Evolutionary conservation across 2,113 vertebrate species (phyloP), one percentile per base, ranked within the genome.

Genomic region (Uria aalge): DNA sequence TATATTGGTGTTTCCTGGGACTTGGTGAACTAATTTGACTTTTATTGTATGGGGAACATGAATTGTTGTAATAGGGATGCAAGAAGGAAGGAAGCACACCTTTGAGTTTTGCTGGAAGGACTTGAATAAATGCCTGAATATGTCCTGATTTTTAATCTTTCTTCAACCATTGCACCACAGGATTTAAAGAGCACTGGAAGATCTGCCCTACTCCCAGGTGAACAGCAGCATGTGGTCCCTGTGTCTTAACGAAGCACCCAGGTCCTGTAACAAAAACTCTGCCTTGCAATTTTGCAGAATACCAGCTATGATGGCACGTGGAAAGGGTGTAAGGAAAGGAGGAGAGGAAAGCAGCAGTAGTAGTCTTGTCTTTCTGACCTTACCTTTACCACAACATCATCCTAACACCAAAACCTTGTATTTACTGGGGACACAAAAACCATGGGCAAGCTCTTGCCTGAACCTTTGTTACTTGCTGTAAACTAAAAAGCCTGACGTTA

Each of bases 251-350:
- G 0, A 41, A 74, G 36, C 32, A 71, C 13, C 12, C 48, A 15
- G 0, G 1, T 43, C 38, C 69, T 36, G 20, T 8, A 45, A 38
- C 22, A 63, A 67, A 62, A 82, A 12, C 15, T 71, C 62, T 63
- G 56, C 17, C 52, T 68, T 53, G 22, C 9, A 11, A 6, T 88
- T 75, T n/a, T 63, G 47, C 43, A 88, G 48, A 15, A 3, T 4
- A 43, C 8, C 60, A 59, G 26, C 50, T 62, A 3, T 1, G 5
- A 36, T 1, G 1, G 24, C 43, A 69, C 18, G 2, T 0, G 0
- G 40, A 23, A 72, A 56, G 32, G 32, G 24, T 14, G 18, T 7
- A 40, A 43, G 10, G 50, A 89, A 71, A 81, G 27, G 26, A 45
- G 22, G 9, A 76, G 6, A 64, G 15, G 47, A 64, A 13, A 82